A percentile compares a stretch with the other conserved stretches of the same genome.
phyloP scores from a whole-genome alignment of 2,888 invertebrate species.

The Andricus curvator region DNA sequence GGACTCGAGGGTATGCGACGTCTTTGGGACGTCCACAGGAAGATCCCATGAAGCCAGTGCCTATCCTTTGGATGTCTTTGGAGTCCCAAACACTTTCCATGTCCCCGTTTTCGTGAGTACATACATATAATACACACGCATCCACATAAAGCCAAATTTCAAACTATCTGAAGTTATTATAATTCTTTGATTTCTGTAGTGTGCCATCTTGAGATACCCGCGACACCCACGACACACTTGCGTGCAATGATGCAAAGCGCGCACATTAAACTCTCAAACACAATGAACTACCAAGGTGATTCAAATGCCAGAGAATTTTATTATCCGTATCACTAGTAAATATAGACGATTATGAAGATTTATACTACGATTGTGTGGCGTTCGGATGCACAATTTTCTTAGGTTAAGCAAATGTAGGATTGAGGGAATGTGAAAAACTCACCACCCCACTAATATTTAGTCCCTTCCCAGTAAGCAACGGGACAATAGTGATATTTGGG shows the following conservation, averaged over 20 bases:
- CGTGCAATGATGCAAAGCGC: conserved; percentile 70
- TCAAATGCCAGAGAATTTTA: conserved; percentile 78
- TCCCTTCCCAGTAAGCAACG: neutral
- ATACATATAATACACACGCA: neutral
- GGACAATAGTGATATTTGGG: no score
- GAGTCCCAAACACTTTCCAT: no score
- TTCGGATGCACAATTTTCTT: conserved; percentile 47
- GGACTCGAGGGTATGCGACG: no score
- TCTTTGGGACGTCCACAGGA: no score
- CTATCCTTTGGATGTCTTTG: no score
- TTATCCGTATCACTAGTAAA: conserved; percentile 76
- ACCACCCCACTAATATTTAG: neutral
- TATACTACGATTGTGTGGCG: conserved; percentile 66
- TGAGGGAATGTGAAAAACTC: conserved; percentile 8
- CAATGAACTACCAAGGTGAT: conserved; percentile 78
- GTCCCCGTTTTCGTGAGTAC: no score
- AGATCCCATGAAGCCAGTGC: no score
- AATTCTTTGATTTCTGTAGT: conserved; percentile 19
- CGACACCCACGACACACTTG: conserved; percentile 46
- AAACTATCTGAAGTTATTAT: conserved; percentile 2
- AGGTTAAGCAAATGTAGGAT: conserved; percentile 46
- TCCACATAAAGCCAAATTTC: neutral
- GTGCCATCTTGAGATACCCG: neutral
- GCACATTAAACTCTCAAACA: conserved; percentile 75
- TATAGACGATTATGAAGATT: conserved; percentile 63